Evolutionary conservation across 2,113 vertebrate species (phyloP).

Genomic region (Sula dactylatra): DNA sequence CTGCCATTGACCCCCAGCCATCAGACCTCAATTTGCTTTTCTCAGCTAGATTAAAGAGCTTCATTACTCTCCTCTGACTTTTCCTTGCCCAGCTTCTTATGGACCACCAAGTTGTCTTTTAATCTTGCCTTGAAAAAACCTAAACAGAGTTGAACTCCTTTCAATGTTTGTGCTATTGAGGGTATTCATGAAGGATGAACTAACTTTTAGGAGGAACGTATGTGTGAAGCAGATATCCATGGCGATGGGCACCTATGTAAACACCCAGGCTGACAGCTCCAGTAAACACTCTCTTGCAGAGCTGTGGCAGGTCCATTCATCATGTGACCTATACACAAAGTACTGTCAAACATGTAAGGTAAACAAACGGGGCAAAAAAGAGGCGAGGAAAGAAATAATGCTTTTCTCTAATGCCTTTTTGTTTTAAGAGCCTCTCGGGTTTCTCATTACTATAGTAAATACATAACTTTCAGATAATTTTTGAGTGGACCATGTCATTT

Average conservation of each 20-base stretch:
- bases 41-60: slow-evolving; percentile 36
- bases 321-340: not conserved
- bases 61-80: not conserved
- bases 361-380: slow-evolving; percentile 26
- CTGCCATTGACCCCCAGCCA: not conserved
- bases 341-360: slow-evolving; percentile 10
- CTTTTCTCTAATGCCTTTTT: not conserved
- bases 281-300: slow-evolving; percentile 38
- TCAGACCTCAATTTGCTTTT: slow-evolving; percentile 13
- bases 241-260: slow-evolving; percentile 40
- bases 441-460: not conserved
- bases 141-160: not conserved
- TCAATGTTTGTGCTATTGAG: not conserved
- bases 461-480: not conserved
- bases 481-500: not conserved
- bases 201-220: slow-evolving; percentile 22
- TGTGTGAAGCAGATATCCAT: slow-evolving; percentile 36
- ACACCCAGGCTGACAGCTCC: not conserved
- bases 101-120: slow-evolving; percentile 46
- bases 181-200: slow-evolving; percentile 38
- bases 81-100: not conserved
- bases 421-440: not conserved
- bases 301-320: slow-evolving; percentile 43
- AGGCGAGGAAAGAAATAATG: not conserved
- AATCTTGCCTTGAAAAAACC: slow-evolving; percentile 10